Conservation (phyloP, 1,140 invertebrate genomes). For the Trissolcus basalis region DNA sequence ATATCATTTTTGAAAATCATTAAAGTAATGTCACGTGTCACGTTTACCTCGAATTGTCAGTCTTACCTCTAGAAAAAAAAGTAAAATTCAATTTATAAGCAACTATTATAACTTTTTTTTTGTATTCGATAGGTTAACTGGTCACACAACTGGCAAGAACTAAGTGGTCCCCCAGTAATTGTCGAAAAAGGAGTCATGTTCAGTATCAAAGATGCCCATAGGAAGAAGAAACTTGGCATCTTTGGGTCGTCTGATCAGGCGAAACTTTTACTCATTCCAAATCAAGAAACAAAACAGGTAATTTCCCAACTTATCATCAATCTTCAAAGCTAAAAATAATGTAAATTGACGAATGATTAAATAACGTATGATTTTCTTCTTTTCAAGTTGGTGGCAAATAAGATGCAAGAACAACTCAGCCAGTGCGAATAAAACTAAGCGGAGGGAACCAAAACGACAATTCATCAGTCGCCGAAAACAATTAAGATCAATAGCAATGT, state of each 20-base stretch:
- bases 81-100: too few relatives aligned
- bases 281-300: conserved; percentile 70
- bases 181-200: conserved; percentile 78
- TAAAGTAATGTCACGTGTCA: too few relatives aligned
- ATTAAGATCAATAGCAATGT: neutral
- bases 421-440: conserved; percentile 57
- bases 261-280: conserved; percentile 75
- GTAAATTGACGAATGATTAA: too few relatives aligned
- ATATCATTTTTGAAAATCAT: too few relatives aligned
- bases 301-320: conserved; percentile 7
- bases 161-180: conserved; percentile 75
- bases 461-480: neutral
- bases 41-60: too few relatives aligned
- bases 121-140: conserved; percentile 75
- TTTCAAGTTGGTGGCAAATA: conserved; percentile 65
- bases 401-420: conserved; percentile 70
- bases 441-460: conserved; percentile 5
- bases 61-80: too few relatives aligned
- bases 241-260: conserved; percentile 75
- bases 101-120: too few relatives aligned
- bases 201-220: conserved; percentile 72
- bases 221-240: conserved; percentile 75
- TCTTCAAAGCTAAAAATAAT: too few relatives aligned
- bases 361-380: too few relatives aligned
- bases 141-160: conserved; percentile 80